These are phyloP conservation scores for Crotophaga sulcirostris DNA, from an alignment of 2,113 vertebrate genomes.

Conservation along the genomic window DNA sequence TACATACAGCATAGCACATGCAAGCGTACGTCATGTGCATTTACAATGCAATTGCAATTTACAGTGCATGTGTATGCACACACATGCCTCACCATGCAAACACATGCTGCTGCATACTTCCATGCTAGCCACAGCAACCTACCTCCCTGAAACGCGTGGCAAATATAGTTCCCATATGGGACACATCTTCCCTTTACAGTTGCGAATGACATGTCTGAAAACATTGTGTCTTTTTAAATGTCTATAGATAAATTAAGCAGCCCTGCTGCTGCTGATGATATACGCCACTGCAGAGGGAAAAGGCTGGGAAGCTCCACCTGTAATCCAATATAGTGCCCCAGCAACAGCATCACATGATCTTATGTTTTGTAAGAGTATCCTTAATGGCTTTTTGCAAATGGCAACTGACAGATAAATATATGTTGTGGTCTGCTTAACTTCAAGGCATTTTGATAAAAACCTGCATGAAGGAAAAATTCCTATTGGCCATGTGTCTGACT, in stretches of 20 bases:
- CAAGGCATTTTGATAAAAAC: neutral
- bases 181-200: slow-evolving; percentile 58
- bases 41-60: neutral
- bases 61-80: neutral
- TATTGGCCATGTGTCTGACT: rapidly evolving
- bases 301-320: neutral
- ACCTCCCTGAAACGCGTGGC: slow-evolving; percentile 83
- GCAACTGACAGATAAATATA: slow-evolving; percentile 58
- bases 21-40: neutral
- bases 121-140: slow-evolving; percentile 59
- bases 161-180: slow-evolving; percentile 79
- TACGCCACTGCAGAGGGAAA: slow-evolving; percentile 14
- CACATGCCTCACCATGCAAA: neutral
- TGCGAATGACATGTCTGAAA: slow-evolving; percentile 40
- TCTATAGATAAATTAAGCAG: slow-evolving; percentile 20
- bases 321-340: neutral
- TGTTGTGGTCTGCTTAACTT: slow-evolving; percentile 18
- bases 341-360: slow-evolving; percentile 36
- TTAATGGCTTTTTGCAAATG: slow-evolving; percentile 51
- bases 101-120: neutral
- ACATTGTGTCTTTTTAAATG: slow-evolving; percentile 3
- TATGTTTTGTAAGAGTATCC: slow-evolving; percentile 69
- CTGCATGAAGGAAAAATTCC: neutral
- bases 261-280: neutral
- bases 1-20: neutral